phyloP scores from a whole-genome alignment of 2,113 vertebrate genomes.

The Opisthocomus hoazin region DNA sequence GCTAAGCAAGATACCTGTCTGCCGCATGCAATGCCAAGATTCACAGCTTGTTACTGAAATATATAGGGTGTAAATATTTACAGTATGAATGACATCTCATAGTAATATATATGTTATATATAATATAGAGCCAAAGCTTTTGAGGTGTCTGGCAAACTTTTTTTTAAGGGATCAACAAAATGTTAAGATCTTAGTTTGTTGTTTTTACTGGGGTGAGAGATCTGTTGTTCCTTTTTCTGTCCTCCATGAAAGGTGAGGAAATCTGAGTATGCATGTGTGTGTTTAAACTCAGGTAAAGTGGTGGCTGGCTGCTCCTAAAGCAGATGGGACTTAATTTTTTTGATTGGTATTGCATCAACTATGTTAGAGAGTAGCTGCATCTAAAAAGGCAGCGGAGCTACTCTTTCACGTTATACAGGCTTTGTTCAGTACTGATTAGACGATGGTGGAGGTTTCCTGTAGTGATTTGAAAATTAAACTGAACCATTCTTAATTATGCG shows the following conservation, averaged over 20 bases:
- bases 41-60: background rate
- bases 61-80: background rate
- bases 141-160: background rate
- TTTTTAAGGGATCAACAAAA: background rate
- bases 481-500: constrained; percentile 7
- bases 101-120: background rate
- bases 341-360: background rate
- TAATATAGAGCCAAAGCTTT: background rate
- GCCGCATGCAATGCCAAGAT: background rate
- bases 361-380: background rate
- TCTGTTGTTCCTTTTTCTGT: background rate
- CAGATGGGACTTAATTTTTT: background rate
- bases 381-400: background rate
- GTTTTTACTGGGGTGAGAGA: background rate
- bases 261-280: background rate
- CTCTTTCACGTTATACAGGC: background rate
- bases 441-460: background rate
- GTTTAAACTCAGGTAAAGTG: background rate
- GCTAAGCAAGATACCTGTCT: background rate
- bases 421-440: background rate
- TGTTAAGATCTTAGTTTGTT: background rate
- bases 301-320: background rate
- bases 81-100: background rate
- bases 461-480: background rate
- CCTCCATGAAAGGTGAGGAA: background rate